A percentile compares a stretch with the other conserved stretches of the same genome.
These are phyloP conservation scores for Dioctria rufipes DNA, from an alignment of 2,888 invertebrate species.

Conservation along the genomic window DNA sequence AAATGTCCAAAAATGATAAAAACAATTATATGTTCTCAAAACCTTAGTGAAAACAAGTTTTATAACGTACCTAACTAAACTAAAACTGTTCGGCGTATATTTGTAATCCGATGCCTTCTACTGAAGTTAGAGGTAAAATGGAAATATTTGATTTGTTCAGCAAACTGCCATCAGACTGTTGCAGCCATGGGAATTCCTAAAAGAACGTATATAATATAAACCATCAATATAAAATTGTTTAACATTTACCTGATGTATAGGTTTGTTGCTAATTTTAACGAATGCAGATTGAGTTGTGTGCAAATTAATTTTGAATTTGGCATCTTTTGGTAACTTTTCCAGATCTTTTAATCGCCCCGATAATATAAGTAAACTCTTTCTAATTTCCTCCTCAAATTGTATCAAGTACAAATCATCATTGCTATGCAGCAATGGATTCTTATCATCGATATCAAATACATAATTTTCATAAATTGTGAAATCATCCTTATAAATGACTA, in stretches of 20 bases:
- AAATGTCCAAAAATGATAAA: too few species aligned
- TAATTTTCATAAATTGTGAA: constrained; percentile 60
- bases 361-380: constrained; percentile 64
- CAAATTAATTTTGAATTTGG: constrained; percentile 66
- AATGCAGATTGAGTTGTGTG: constrained; percentile 67
- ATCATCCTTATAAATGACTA: constrained; percentile 64
- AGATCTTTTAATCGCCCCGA: constrained; percentile 65
- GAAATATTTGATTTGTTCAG: constrained; percentile 58
- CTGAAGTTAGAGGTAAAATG: constrained; percentile 65
- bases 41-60: too few species aligned
- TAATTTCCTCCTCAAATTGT: constrained; percentile 67
- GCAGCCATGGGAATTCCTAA: constrained; percentile 69
- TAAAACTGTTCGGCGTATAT: constrained; percentile 64
- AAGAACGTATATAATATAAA: constrained; percentile 26
- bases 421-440: constrained; percentile 4
- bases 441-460: constrained; percentile 59
- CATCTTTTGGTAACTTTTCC: constrained; percentile 63
- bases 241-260: constrained; percentile 64
- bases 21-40: too few species aligned
- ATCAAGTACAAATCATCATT: constrained; percentile 65
- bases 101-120: constrained; percentile 64
- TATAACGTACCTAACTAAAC: background rate
- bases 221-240: background rate
- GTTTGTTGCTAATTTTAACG: constrained; percentile 64
- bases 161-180: constrained; percentile 57